Percentiles rank a stretch among this genome's conserved stretches.
These are phyloP conservation scores for Enoplosus armatus DNA, from an alignment of 2,797 vertebrate genomes.

Conservation along the genomic window DNA sequence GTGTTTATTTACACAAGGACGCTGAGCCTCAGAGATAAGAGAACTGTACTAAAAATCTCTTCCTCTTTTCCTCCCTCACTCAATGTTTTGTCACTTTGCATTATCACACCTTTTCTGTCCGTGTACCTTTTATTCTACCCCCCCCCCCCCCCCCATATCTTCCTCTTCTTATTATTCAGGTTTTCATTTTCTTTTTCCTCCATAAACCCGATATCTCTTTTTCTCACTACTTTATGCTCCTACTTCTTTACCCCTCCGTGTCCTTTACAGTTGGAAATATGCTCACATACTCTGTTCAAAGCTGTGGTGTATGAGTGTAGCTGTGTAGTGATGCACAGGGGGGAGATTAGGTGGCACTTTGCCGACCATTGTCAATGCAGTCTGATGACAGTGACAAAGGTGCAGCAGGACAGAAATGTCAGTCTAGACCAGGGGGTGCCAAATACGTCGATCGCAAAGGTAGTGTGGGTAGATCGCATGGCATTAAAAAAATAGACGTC, in stretches of 20 bases:
- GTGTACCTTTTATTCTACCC: background rate
- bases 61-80: background rate
- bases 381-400: conserved; percentile 34
- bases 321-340: background rate
- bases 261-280: background rate
- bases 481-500: no score
- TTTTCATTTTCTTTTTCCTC: background rate
- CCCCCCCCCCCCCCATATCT: background rate
- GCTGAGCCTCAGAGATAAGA: conserved; percentile 32
- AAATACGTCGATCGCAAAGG: no score
- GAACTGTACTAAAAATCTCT: background rate
- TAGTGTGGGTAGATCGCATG: no score
- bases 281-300: conserved; percentile 1
- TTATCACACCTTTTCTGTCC: conserved; percentile 1
- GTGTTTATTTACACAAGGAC: conserved; percentile 28
- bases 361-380: conserved; percentile 16
- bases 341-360: background rate
- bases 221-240: background rate
- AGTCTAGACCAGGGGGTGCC: no score
- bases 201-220: background rate
- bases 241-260: background rate
- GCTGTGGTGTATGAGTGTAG: background rate
- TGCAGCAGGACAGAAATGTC: conserved; percentile 15
- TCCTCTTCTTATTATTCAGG: conserved; percentile 2
- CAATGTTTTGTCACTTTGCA: background rate